phyloP scores from a whole-genome alignment of 2,113 vertebrate species.

The Mohoua ochrocephala region DNA sequence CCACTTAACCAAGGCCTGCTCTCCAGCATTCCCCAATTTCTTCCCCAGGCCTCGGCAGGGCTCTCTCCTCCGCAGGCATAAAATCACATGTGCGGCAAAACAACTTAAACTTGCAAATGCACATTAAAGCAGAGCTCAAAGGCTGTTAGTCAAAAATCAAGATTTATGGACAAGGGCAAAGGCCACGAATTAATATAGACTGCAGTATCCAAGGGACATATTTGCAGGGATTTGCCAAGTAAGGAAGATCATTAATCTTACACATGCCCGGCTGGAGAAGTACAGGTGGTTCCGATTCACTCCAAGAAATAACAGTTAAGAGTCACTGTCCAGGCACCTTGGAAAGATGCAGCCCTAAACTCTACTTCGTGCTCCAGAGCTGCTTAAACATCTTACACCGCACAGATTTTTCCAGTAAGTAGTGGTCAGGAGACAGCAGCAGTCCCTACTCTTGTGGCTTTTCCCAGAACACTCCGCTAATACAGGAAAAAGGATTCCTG shows the following conservation, averaged over 20 bases:
- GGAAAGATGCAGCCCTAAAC: not conserved
- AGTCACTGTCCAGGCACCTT: not conserved
- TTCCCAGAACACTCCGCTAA: not conserved
- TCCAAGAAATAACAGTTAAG: not conserved
- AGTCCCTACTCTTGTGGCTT: not conserved
- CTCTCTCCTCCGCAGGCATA: not conserved
- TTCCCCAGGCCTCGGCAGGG: not conserved
- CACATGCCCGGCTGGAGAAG: not conserved
- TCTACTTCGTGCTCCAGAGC: not conserved
- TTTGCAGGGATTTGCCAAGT: not conserved
- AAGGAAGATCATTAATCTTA: not conserved
- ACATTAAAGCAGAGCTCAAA: conserved; percentile 25
- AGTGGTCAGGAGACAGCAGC: not conserved
- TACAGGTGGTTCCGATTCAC: not conserved
- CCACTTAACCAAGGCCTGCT: not conserved
- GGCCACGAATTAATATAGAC: conserved; percentile 3
- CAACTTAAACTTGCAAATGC: not conserved
- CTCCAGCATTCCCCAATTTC: not conserved
- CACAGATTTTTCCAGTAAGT: not conserved
- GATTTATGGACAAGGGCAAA: not conserved
- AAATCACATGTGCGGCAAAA: conserved; percentile 9
- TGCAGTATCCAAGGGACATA: not conserved
- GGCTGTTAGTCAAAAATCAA: not conserved
- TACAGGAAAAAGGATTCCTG: not conserved
- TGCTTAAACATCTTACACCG: not conserved